Base-by-base conservation (phyloP, 2,797 vertebrate species). In the Pseudochirops corinnae region DNA sequence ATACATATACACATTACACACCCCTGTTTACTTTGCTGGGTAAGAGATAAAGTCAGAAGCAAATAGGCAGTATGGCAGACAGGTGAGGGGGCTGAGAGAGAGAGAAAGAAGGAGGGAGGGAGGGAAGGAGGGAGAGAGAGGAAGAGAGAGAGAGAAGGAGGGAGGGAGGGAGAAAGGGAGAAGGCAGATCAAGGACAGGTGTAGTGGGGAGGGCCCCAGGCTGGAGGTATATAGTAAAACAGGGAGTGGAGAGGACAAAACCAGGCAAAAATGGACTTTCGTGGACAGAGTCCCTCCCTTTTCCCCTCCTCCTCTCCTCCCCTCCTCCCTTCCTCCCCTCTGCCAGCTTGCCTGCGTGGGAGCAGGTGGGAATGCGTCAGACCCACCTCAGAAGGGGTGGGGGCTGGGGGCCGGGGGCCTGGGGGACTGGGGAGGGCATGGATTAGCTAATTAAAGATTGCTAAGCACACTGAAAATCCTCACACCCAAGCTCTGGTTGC, bases 391-490 rank as follows among this genome's bases (percentile, higher is more conserved):
- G 94, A 95, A 96, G 96, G 98, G 97, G 95, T 97, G 92, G 95
- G 93, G 91, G 93, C 94, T 95, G 97, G 95, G 96, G 97, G 96
- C 97, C 91, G 95, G 93, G 92, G 93, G 97, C 95, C 6, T 31
- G 11, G 50, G 90, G 50, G 50, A 12, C 52, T 55, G 52, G 55
- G 90, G 90, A 53, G 55, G 90, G 90, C 50, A 55, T 9, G 90
- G 90, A 91, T 91, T 91, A 91, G 90, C 97, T 98, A 98, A 98
- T 98, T 98, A 98, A 98, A 98, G 97, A 95, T 95, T 93, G 52
- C 1, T 13, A 74, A 96, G 93, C 94, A 82, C 90, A 90, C 53
- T 91, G 90, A 96, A 93, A 98, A 98, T 98, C 97, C 97, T 97
- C 94, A 96, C 58, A 0, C 6, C 1, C 10, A 92, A 93, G 39